Conservation (phyloP, 37 sponge, comb jelly and placozoan genomes). For the Lycopodina hypogea region DNA sequence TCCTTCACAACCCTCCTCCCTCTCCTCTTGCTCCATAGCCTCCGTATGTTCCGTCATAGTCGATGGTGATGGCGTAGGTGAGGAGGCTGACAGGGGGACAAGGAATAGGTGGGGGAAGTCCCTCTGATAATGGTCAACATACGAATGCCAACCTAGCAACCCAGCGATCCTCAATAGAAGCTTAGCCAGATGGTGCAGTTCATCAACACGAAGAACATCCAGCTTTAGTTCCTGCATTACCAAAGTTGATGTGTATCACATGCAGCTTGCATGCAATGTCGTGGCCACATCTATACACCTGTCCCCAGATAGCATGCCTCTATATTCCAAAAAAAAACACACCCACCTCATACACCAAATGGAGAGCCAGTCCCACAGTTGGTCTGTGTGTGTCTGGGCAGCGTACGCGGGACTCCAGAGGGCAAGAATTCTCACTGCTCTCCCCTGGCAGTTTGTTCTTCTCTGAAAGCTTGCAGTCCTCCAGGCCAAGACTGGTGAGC, state of each 20-base stretch:
- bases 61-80: too few species aligned
- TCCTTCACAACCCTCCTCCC: slow-evolving; percentile 5
- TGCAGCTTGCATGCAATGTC: too few species aligned
- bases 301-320: too few species aligned
- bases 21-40: too few species aligned
- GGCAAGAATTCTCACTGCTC: background rate
- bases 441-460: background rate
- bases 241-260: too few species aligned
- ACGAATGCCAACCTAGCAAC: slow-evolving; percentile 24
- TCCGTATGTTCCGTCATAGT: too few species aligned
- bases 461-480: background rate
- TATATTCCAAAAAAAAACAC: too few species aligned
- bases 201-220: background rate
- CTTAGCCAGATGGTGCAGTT: slow-evolving; percentile 6
- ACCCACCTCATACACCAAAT: slow-evolving; percentile 55
- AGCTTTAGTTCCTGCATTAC: slow-evolving; percentile 57
- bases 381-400: background rate
- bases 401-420: background rate
- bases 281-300: too few species aligned
- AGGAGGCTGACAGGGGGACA: background rate
- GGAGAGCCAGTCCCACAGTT: slow-evolving; percentile 16
- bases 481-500: slow-evolving; percentile 15
- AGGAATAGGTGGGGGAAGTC: slow-evolving; percentile 53
- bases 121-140: slow-evolving; percentile 49
- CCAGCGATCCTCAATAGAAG: background rate